Evolutionary conservation across 2,113 vertebrate genomes (phyloP).

Genomic region (Bufo gargarizans): DNA sequence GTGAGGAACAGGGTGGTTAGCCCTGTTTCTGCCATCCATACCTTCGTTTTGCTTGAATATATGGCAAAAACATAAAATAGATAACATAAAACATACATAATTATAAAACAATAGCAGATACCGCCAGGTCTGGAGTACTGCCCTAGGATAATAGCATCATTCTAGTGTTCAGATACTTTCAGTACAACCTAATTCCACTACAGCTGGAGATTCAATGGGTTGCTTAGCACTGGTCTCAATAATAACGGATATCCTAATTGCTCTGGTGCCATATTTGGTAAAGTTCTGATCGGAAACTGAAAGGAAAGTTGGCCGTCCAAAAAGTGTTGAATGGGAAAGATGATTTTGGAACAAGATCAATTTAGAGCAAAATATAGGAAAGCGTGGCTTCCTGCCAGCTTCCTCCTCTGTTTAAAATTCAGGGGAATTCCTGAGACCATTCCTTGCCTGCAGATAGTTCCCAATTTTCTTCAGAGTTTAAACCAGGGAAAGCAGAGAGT

Average conservation of each 20-base stretch:
- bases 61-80: too few species aligned
- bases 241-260: constrained; percentile 22
- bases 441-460: neutral
- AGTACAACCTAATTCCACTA: too few species aligned
- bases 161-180: neutral
- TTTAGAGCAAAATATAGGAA: constrained; percentile 36
- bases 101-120: too few species aligned
- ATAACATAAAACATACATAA: too few species aligned
- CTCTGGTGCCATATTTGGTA: constrained; percentile 22
- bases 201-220: neutral
- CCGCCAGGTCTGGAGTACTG: too few species aligned
- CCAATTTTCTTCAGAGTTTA: neutral
- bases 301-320: constrained; percentile 31
- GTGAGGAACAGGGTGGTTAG: too few species aligned
- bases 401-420: constrained; percentile 37
- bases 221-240: neutral
- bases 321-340: constrained; percentile 34
- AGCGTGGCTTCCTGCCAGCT: constrained; percentile 23
- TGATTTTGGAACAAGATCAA: constrained; percentile 12
- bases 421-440: constrained; percentile 41
- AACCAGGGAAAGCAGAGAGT: neutral
- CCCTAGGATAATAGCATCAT: too few species aligned
- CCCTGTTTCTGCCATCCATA: too few species aligned
- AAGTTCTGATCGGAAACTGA: constrained; percentile 17
- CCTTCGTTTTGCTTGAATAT: too few species aligned